phyloP scores from a whole-genome alignment of 2,888 invertebrate species.

The Phyllotreta striolata region DNA sequence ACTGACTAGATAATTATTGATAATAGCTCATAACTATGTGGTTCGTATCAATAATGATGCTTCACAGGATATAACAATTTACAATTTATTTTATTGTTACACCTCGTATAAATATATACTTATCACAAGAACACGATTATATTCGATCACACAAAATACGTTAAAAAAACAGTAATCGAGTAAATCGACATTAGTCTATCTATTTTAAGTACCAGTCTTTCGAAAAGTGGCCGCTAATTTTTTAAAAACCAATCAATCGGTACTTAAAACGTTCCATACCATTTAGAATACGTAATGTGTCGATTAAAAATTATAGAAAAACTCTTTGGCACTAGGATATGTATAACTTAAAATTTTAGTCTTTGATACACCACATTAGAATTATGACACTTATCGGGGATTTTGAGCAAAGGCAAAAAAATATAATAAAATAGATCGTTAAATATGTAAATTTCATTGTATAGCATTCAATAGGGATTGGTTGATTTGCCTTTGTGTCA shows the following conservation, averaged over 20 bases:
- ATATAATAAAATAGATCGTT: background rate
- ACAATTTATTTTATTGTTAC: slow-evolving; percentile 11
- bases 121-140: slow-evolving; percentile 46
- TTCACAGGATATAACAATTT: slow-evolving; percentile 19
- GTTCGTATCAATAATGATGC: slow-evolving; percentile 40
- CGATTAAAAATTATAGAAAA: slow-evolving; percentile 34
- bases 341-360: slow-evolving; percentile 32
- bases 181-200: slow-evolving; percentile 39
- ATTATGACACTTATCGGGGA: slow-evolving; percentile 27
- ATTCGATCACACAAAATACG: slow-evolving; percentile 46
- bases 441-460: background rate
- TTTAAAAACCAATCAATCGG: background rate
- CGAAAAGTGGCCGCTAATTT: slow-evolving; percentile 5
- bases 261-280: slow-evolving; percentile 4
- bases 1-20: slow-evolving; percentile 47
- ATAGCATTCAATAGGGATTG: background rate
- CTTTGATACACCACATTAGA: slow-evolving; percentile 35
- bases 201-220: slow-evolving; percentile 48
- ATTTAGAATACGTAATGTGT: background rate
- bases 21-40: slow-evolving; percentile 42
- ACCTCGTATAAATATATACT: slow-evolving; percentile 30
- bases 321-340: slow-evolving; percentile 43
- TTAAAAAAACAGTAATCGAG: slow-evolving; percentile 34
- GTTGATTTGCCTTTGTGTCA: background rate
- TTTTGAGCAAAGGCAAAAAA: slow-evolving; percentile 12